Evolutionary conservation across 2,888 invertebrate genomes (phyloP).

Genomic region (Macroteleia sp.): DNA sequence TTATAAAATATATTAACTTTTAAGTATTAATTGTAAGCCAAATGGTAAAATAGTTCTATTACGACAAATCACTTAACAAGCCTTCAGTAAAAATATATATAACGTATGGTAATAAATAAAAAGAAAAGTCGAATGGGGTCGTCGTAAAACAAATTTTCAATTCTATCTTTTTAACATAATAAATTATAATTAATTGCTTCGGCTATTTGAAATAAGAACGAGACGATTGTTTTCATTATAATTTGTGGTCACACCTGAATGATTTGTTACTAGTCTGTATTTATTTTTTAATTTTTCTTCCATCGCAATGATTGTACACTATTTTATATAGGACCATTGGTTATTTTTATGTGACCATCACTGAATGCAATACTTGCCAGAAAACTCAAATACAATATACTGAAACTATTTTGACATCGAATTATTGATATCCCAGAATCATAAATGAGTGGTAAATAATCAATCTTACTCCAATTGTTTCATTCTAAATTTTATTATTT

Average conservation of each 20-base stretch:
- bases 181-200: constrained; percentile 3
- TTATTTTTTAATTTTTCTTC: constrained; percentile 52
- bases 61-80: constrained; percentile 51
- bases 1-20: too few relatives aligned
- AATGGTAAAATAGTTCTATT: constrained; percentile 37
- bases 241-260: constrained; percentile 16
- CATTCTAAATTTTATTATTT: constrained; percentile 33
- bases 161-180: neutral
- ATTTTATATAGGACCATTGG: constrained; percentile 39
- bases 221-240: constrained; percentile 2
- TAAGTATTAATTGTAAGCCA: constrained; percentile 43
- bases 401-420: constrained; percentile 53
- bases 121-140: neutral
- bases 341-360: constrained; percentile 59
- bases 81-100: constrained; percentile 41
- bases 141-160: too few relatives aligned
- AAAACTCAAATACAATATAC: constrained; percentile 60
- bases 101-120: constrained; percentile 17
- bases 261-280: constrained; percentile 49
- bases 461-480: neutral
- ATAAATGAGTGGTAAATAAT: neutral
- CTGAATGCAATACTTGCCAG: constrained; percentile 61
- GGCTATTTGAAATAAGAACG: neutral
- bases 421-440: constrained; percentile 51
- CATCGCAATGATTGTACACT: constrained; percentile 40